Evolutionary conservation across 1,140 invertebrate species (phyloP).

Genomic region (Hycleus phaleratus): DNA sequence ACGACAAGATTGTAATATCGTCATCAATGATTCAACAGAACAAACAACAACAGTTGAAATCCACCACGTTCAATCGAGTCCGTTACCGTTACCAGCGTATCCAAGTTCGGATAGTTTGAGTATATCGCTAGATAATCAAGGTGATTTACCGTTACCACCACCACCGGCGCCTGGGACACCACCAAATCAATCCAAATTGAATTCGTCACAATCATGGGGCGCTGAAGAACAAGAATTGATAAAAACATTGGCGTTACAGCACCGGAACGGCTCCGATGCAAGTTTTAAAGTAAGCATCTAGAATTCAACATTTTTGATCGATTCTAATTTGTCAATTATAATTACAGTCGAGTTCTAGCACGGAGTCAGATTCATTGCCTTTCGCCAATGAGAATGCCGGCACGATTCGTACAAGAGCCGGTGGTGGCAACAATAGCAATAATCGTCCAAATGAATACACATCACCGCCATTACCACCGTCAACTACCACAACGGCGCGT

Average conservation of each 20-base stretch:
- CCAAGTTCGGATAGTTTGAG: slow-evolving; percentile 51
- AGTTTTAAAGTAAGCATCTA: slow-evolving; percentile 66
- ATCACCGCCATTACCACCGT: slow-evolving; percentile 42
- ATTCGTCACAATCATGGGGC: slow-evolving; percentile 50
- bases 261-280: slow-evolving; percentile 71
- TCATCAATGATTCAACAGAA: slow-evolving; percentile 23
- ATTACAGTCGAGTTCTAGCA: slow-evolving; percentile 84
- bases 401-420: slow-evolving; percentile 81
- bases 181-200: slow-evolving; percentile 42
- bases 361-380: slow-evolving; percentile 92
- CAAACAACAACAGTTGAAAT: slow-evolving; percentile 54
- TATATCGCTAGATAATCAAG: slow-evolving; percentile 50
- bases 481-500: slow-evolving; percentile 24
- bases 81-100: slow-evolving; percentile 52
- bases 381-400: slow-evolving; percentile 99
- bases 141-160: slow-evolving; percentile 49
- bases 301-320: too few relatives aligned
- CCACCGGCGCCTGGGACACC: slow-evolving; percentile 50
- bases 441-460: slow-evolving; percentile 44
- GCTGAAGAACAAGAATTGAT: slow-evolving; percentile 53
- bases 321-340: background rate
- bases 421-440: slow-evolving; percentile 7
- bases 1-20: slow-evolving; percentile 42
- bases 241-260: slow-evolving; percentile 57
- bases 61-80: slow-evolving; percentile 48